Base-by-base conservation (phyloP, 1,140 invertebrate genomes). In the Philaenus spumarius region DNA sequence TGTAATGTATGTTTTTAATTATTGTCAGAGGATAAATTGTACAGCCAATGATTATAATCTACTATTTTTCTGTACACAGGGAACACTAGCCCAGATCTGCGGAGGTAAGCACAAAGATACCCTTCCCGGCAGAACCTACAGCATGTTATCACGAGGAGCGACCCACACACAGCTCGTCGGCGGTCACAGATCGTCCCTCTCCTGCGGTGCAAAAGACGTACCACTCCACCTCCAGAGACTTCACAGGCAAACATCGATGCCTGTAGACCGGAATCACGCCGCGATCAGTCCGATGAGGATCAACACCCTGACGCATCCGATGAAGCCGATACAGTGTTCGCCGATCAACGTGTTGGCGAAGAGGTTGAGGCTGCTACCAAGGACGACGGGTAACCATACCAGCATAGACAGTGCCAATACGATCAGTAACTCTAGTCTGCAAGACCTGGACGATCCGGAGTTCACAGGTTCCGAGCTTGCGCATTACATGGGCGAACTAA, bases 351-450 rank as follows among this genome's bases (percentile, higher is more conserved):
- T 37, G 0, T 11, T 51, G 2, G 20, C 35, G 0, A 57, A 46
- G 15, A 42, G 45, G 26, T 24, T 46, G 17, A 26, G 42, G 34
- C 43, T 57, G 2, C 30, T 46, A 7, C 24, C 26, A 15, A 3
- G 15, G 22, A 48, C 22, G 15, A n/a, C 46, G 14, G 12, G n/a
- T 1, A 26, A 51, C 15, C 17, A 26, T 14, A 14, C 39, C 24
- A 51, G 48, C 54, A 55, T 46, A 2, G 23, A 45, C 3, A 55
- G 39, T 19, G 17, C 23, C 11, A 23, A 55, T 43, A 83, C 80
- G 24, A 86, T 87, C 51, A 85, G 82, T 62, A 86, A 86, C 71
- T 85, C 82, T 5, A 86, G 83, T 66, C 72, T 87, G 1, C 81
- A 85, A 55, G 84, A 87, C 66, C 67, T 83, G 48, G 81, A 82